Conservation (phyloP, 2,797 vertebrate species). For the Clarias fuscus region DNA sequence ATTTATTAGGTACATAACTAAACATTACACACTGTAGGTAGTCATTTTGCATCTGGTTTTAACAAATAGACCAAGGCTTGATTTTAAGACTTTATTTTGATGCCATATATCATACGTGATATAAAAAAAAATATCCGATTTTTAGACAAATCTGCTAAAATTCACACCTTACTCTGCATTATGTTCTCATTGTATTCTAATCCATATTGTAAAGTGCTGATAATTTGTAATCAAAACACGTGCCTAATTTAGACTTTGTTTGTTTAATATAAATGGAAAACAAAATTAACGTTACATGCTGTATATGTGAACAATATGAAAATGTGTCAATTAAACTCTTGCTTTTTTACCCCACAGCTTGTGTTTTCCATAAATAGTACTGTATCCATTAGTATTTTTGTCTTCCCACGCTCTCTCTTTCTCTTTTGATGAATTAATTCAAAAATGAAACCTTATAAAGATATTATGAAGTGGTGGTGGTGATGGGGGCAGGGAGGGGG, state of each 20-base stretch:
- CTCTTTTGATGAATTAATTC: constrained; percentile 69
- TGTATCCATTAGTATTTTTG: constrained; percentile 40
- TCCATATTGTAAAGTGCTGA: background rate
- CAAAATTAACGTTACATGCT: background rate
- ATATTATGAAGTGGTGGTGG: constrained; percentile 57
- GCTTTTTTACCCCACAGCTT: background rate
- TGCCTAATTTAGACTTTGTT: background rate
- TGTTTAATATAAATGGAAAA: background rate
- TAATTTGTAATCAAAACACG: constrained; percentile 9
- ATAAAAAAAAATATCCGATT: background rate
- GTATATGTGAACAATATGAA: constrained; percentile 3
- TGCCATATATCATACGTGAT: background rate
- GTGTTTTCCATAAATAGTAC: constrained; percentile 26
- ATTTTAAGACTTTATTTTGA: constrained; percentile 16
- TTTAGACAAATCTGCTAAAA: background rate
- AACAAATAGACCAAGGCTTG: constrained; percentile 9
- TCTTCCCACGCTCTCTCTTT: constrained; percentile 21
- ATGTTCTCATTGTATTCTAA: background rate
- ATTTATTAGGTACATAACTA: constrained; percentile 13
- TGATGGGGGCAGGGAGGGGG: constrained; percentile 24
- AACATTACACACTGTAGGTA: constrained; percentile 1
- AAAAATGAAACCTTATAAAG: constrained; percentile 67
- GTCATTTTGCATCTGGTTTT: background rate
- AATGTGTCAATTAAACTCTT: constrained; percentile 1
- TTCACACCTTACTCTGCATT: background rate